Evolutionary conservation across 1,140 invertebrate genomes (phyloP).

Genomic region (Heliconius hewitsoni): DNA sequence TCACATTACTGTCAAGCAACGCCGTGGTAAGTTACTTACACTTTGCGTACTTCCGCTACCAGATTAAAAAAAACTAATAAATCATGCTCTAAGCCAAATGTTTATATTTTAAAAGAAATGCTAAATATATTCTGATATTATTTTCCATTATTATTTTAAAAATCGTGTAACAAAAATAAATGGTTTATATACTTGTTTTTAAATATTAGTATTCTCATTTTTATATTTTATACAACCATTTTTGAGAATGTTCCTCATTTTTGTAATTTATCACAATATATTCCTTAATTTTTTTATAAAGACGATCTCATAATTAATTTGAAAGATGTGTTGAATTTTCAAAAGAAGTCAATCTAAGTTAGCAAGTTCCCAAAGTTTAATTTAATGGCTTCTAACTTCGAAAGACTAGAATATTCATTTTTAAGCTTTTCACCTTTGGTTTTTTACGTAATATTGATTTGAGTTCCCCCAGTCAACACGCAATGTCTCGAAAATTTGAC

Average conservation of each 20-base stretch:
- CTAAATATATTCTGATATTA: too few species aligned
- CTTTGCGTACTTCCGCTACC: too few species aligned
- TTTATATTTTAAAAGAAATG: too few species aligned
- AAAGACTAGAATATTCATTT: conserved; percentile 5
- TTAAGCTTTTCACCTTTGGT: neutral
- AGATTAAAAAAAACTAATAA: too few species aligned
- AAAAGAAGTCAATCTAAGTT: conserved; percentile 13
- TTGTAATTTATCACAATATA: neutral
- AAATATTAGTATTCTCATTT: too few species aligned
- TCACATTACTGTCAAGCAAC: too few species aligned
- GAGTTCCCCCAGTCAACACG: too few species aligned
- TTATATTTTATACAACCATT: neutral
- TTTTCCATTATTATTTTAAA: too few species aligned
- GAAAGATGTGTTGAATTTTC: neutral
- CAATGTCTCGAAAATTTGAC: too few species aligned
- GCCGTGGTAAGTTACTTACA: too few species aligned
- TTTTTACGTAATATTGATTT: neutral
- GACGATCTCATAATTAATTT: conserved; percentile 2
- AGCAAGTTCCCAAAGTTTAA: conserved; percentile 6
- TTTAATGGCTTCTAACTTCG: conserved; percentile 6
- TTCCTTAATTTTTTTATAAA: conserved; percentile 7
- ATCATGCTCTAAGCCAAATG: too few species aligned
- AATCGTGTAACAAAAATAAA: neutral
- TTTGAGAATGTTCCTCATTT: conserved; percentile 4
- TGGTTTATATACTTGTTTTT: too few species aligned